Evolutionary conservation across 2,888 invertebrate species (phyloP), one percentile per base, ranked within the genome.

Genomic region (Athripsodes cinereus): DNA sequence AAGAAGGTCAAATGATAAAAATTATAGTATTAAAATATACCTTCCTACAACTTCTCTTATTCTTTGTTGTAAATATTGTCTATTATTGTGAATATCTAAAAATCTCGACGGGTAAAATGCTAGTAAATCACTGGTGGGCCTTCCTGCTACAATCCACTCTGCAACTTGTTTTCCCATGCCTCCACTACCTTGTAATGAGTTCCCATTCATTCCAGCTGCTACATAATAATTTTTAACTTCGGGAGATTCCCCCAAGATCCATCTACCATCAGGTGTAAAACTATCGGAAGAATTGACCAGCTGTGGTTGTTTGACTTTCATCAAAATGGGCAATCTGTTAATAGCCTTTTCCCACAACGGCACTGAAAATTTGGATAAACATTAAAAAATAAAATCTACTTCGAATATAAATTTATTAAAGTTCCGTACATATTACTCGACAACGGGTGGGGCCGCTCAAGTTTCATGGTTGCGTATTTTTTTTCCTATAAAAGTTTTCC

Each of bases 181-280:
- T 58, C 86, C 87, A 49, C 85, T 84, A n/a, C 83, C 83, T 69
- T 84, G 85, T 47, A 86, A 72, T 10, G 86, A 83, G 68, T 83
- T 82, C 5, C 85, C 84, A 71, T 85, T 85, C 83, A 87, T 84
- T 22, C 87, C 88, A 59, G 84, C 84, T 50, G 85, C 86, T n/a
- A 86, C 84, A 71, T 82, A 87, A 69, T 87, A 87, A 68, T 87
- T 87, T 61, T 79, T 79, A 13, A 87, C 79, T 74, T 86, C 85
- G 2, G 86, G 81, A 22, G 83, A 78, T 71, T 85, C 83, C 22
- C 87, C 87, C 11, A 87, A 68, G 66, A 86, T 82, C 83, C 84
- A 85, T 66, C 81, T 75, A 10, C 85, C 84, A 73, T 87, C 87
- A 1, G 87, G 85, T 2, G 86, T 86, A 69, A 86, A 87, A 69